Conservation (phyloP, 2,113 vertebrate genomes). For the Anas platyrhynchos region DNA sequence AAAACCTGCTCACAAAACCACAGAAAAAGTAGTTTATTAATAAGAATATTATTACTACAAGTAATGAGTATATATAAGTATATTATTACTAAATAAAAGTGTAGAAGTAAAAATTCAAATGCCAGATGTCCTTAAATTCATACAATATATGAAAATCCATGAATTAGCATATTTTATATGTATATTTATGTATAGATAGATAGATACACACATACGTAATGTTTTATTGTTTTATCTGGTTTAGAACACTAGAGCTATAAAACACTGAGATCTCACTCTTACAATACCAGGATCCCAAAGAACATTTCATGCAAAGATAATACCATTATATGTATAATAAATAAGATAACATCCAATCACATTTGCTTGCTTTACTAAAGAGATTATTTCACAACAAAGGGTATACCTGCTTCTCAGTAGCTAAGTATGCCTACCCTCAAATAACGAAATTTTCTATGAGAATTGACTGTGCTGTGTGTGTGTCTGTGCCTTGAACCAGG, state of each 20-base stretch:
- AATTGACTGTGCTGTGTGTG: conserved; percentile 20
- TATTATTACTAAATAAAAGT: background rate
- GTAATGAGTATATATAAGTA: no score
- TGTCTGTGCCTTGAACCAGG: background rate
- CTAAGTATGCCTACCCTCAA: conserved; percentile 42
- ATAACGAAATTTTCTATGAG: conserved; percentile 34
- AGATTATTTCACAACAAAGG: conserved; percentile 29
- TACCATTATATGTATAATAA: conserved; percentile 22
- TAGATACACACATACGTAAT: background rate
- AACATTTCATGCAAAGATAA: background rate
- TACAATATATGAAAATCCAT: background rate
- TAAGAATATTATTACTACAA: no score
- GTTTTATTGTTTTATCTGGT: background rate
- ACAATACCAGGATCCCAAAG: background rate
- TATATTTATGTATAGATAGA: background rate
- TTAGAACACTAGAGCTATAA: background rate
- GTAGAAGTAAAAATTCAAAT: background rate
- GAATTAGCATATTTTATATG: background rate
- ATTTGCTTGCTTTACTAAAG: conserved; percentile 22
- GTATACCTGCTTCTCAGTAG: conserved; percentile 20
- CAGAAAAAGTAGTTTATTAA: background rate
- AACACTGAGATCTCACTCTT: background rate
- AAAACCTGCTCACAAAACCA: background rate
- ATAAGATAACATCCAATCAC: conserved; percentile 26
- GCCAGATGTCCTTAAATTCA: background rate